Base-by-base conservation (phyloP, 2,113 vertebrate species). In the Lamprologus lemairii region DNA sequence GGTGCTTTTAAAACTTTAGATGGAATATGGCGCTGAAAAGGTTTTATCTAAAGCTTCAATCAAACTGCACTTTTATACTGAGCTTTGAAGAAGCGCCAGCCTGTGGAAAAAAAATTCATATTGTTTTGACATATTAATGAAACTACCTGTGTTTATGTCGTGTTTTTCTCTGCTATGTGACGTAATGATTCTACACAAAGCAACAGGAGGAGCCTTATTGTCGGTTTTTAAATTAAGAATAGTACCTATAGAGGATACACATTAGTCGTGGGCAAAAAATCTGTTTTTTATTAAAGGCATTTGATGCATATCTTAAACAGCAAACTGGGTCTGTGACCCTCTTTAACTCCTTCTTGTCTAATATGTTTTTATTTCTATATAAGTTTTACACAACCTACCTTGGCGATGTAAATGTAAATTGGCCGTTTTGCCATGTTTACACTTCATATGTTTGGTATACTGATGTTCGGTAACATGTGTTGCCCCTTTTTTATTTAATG, bases 11-110 rank as follows among this genome's bases (percentile, higher is more conserved):
- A 84, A 87, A 85, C 82, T 85, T 86, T 63, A 65, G 80, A 88
- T 58, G 87, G 68, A 80, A 58, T 80, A 68, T 63, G 45, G 10
- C 16, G 9, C 45, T 60, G 71, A 89, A 78, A 49, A 19, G 84
- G 51, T 93, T 93, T 92, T 79, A 73, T 90, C 71, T 78, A 12
- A 91, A 82, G 54, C 65, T 78, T 88, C 51, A 51, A 71, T 86
- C 80, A 65, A 71, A 82, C 26, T 26, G 9, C 47, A 35, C 65
- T 31, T 89, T 81, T 60, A 33, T 47, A 58, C 26, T 40, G 28
- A 55, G 80, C 80, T 83, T 84, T 49, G 57, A 75, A 78, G 80
- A 40, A 55, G 40, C 63, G 17, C 11, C 23, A 17, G 42, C 26
- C 45, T 47, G 42, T 28, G 31, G 31, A 83, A 84, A 84, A 88